phyloP scores from a whole-genome alignment of 2,113 vertebrate genomes.

The Atrichornis clamosus region DNA sequence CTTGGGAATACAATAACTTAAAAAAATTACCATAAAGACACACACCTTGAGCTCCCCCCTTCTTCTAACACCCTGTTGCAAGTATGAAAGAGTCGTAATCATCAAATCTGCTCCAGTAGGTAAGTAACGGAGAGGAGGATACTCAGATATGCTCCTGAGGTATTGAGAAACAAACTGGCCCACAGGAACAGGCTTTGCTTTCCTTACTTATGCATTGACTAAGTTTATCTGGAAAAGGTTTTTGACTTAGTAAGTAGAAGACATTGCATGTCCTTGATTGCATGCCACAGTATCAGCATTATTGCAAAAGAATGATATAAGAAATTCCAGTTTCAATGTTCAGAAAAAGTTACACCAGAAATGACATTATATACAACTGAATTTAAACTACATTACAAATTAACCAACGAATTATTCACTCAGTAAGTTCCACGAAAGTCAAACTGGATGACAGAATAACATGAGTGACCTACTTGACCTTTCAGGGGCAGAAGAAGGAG shows the following conservation, averaged over 20 bases:
- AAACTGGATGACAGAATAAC: background rate
- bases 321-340: background rate
- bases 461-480: background rate
- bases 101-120: background rate
- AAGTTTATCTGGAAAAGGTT: background rate
- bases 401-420: background rate
- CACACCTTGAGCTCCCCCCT: background rate
- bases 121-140: background rate
- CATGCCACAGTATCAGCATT: background rate
- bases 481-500: background rate
- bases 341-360: background rate
- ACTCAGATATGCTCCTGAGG: background rate
- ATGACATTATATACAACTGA: background rate
- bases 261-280: background rate
- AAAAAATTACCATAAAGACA: background rate
- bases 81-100: background rate
- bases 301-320: background rate
- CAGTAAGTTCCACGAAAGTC: background rate
- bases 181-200: background rate
- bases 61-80: background rate
- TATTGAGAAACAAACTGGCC: background rate
- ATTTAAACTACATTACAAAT: background rate
- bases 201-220: background rate
- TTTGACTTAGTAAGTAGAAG: background rate
- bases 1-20: background rate